These are phyloP conservation scores for Bathynomus jamesi DNA, from an alignment of 1,140 invertebrate genomes.

Conservation along the genomic window DNA sequence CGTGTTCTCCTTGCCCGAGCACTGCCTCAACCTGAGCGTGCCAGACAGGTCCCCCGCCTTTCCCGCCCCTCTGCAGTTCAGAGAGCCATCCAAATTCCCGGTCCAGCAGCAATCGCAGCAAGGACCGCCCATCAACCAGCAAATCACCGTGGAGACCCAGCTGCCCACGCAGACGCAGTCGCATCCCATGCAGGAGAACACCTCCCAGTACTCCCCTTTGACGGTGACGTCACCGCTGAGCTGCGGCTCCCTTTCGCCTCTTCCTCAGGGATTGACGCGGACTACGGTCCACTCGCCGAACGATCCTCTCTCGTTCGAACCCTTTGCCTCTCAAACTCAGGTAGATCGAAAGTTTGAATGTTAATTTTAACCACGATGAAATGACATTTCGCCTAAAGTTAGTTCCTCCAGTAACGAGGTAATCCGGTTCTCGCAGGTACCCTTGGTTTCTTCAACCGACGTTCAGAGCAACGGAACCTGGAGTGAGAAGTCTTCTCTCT, in stretches of 20 bases:
- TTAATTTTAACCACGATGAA: no score
- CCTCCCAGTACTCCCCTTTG: background rate
- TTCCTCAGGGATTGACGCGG: background rate
- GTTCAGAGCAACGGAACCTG: conserved; percentile 28
- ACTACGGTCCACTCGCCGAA: background rate
- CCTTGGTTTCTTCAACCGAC: conserved; percentile 34
- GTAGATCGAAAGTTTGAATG: no score
- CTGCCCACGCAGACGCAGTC: background rate
- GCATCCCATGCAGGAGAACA: background rate
- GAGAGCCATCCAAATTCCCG: background rate
- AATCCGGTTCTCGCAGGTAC: conserved; percentile 27
- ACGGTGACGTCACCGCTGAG: background rate
- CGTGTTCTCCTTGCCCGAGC: background rate
- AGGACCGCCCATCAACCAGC: background rate
- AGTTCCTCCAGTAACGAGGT: no score
- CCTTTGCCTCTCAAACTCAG: background rate
- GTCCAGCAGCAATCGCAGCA: background rate
- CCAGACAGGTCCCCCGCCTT: background rate
- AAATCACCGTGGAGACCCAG: background rate
- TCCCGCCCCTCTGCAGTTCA: background rate
- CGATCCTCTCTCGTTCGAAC: background rate
- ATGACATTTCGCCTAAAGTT: no score
- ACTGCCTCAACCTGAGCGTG: background rate
- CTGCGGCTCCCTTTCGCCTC: background rate
- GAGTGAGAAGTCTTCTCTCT: conserved; percentile 23